Evolutionary conservation across 2,113 vertebrate genomes (phyloP).

Genomic region (Oenanthe melanoleuca): DNA sequence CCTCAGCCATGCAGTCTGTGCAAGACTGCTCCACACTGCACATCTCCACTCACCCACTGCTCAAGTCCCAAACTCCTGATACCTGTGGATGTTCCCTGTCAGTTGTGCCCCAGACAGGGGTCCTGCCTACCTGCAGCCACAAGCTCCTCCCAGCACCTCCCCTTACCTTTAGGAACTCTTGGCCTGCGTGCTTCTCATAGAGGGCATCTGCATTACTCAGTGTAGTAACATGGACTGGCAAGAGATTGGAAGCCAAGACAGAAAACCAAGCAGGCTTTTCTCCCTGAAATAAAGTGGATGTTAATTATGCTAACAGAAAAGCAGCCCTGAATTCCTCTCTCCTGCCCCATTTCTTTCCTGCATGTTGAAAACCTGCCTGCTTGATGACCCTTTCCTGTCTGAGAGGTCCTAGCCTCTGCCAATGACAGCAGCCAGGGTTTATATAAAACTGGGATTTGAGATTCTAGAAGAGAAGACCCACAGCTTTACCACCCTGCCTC

Average conservation of each 20-base stretch:
- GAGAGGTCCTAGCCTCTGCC: not conserved
- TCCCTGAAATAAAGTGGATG: conserved; percentile 75
- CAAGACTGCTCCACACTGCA: not conserved
- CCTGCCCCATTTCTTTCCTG: not conserved
- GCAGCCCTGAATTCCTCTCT: not conserved
- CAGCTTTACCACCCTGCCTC: not conserved
- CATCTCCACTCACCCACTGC: not conserved
- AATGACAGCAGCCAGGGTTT: not conserved
- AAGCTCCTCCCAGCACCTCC: not conserved
- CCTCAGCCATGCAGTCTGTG: not conserved
- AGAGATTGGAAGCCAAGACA: conserved; percentile 80
- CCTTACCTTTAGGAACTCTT: conserved; percentile 83
- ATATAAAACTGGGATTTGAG: not conserved
- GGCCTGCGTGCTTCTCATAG: conserved; percentile 84
- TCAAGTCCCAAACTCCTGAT: not conserved
- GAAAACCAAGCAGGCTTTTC: conserved; percentile 87
- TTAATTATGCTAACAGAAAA: not conserved
- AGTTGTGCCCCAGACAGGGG: not conserved
- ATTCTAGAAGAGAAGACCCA: not conserved
- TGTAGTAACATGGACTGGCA: conserved; percentile 83
- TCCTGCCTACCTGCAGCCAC: not conserved
- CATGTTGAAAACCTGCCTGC: not conserved
- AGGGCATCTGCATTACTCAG: conserved; percentile 78
- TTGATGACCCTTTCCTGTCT: not conserved
- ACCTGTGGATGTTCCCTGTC: not conserved